phyloP scores from a whole-genome alignment of 2,797 vertebrate species.

The Xenopus petersii region DNA sequence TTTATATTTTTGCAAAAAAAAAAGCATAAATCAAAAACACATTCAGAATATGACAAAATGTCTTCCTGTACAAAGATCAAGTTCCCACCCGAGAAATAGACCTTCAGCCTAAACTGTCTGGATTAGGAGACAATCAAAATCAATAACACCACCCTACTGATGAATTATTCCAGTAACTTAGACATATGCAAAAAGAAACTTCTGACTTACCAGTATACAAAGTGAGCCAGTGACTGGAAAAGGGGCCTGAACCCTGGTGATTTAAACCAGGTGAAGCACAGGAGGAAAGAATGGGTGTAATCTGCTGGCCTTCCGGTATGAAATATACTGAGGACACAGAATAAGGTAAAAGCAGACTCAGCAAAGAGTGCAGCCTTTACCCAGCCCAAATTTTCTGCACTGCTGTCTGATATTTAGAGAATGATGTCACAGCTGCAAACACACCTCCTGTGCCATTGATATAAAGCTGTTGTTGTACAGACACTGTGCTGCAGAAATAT shows the following conservation, averaged over 20 bases:
- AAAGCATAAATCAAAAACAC: too few species aligned
- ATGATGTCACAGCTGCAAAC: slow-evolving; percentile 55
- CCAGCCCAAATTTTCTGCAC: slow-evolving; percentile 28
- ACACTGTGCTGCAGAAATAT: slow-evolving; percentile 18
- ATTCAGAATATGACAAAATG: too few species aligned
- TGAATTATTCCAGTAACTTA: slow-evolving; percentile 10
- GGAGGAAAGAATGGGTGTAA: neutral
- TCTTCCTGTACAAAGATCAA: too few species aligned
- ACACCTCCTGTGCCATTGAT: slow-evolving; percentile 43
- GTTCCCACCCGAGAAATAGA: neutral
- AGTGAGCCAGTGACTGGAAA: accelerated
- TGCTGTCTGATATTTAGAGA: slow-evolving; percentile 50
- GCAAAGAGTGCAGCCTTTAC: neutral
- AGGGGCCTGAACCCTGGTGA: slow-evolving; percentile 7
- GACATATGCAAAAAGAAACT: slow-evolving; percentile 13
- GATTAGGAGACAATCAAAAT: slow-evolving; percentile 1
- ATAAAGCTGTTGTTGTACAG: neutral
- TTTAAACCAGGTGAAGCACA: slow-evolving; percentile 13
- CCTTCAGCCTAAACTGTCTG: slow-evolving; percentile 1
- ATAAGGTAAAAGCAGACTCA: neutral
- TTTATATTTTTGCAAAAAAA: too few species aligned
- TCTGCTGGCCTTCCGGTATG: slow-evolving; percentile 29
- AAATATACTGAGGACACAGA: slow-evolving; percentile 1
- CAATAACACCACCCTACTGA: slow-evolving; percentile 2
- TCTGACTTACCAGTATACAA: slow-evolving; percentile 10